Conservation (phyloP, 2,113 vertebrate genomes). For the Dinomys branickii region DNA sequence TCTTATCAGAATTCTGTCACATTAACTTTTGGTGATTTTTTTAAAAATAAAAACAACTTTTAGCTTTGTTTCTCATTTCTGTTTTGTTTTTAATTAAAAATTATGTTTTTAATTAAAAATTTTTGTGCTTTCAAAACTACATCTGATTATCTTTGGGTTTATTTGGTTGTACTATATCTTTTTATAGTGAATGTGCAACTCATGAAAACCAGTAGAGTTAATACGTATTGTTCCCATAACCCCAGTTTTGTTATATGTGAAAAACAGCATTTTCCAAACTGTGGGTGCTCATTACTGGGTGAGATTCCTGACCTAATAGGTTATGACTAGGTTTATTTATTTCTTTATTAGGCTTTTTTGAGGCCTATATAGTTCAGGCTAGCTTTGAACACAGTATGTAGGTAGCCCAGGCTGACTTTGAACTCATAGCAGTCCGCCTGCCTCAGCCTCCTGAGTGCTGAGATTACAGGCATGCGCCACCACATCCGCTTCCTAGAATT, state of each 20-base stretch:
- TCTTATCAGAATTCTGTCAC: neutral
- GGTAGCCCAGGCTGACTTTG: too few species aligned
- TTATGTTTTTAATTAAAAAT: neutral
- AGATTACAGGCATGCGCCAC: too few species aligned
- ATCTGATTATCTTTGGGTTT: slow-evolving; percentile 2
- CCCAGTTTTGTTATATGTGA: neutral
- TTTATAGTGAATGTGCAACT: neutral
- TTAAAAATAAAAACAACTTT: neutral
- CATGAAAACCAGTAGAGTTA: neutral
- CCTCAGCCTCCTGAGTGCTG: too few species aligned
- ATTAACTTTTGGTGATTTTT: neutral
- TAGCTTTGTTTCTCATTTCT: neutral
- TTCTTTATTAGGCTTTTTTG: too few species aligned
- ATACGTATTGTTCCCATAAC: neutral
- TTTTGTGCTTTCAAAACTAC: neutral
- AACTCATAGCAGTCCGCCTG: too few species aligned
- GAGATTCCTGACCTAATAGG: neutral
- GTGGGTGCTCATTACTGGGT: neutral
- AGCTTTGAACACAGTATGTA: too few species aligned
- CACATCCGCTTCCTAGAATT: neutral
- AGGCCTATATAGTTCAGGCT: too few species aligned
- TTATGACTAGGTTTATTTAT: neutral
- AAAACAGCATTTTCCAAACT: neutral
- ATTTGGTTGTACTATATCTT: slow-evolving; percentile 2
- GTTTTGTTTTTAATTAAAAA: neutral